These are phyloP conservation scores for Brienomyrus longianalis DNA, from an alignment of 2,113 vertebrate genomes.

Conservation along the genomic window DNA sequence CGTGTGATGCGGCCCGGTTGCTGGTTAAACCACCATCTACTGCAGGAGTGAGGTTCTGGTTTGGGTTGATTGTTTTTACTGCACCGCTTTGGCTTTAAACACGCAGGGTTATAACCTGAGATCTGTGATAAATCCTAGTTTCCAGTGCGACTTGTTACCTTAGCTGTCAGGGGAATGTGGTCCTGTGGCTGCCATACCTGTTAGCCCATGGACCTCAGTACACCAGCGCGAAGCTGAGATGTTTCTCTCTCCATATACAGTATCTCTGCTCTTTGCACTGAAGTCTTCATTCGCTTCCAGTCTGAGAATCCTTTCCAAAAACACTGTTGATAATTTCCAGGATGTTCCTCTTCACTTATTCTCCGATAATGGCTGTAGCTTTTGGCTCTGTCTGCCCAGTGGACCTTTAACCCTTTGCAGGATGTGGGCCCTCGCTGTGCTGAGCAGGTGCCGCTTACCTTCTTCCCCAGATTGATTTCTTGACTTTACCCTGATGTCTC, in stretches of 20 bases:
- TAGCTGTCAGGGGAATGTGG: background rate
- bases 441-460: background rate
- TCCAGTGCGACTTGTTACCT: background rate
- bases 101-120: background rate
- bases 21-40: background rate
- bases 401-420: background rate
- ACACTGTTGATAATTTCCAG: background rate
- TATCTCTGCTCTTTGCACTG: background rate
- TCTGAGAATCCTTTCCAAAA: background rate
- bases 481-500: slow-evolving; percentile 23
- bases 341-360: background rate
- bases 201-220: background rate
- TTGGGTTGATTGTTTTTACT: background rate
- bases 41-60: background rate
- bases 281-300: background rate
- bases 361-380: background rate
- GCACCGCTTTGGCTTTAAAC: background rate
- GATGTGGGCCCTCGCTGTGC: background rate
- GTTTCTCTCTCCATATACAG: background rate
- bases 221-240: background rate
- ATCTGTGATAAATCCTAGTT: background rate
- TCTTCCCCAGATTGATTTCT: background rate
- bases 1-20: background rate
- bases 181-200: background rate
- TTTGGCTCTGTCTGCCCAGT: background rate